A percentile compares a stretch with the other conserved stretches of the same genome.
These are phyloP conservation scores for Pseudolycoriella hygida DNA, from an alignment of 2,888 invertebrate genomes.

Conservation along the genomic window DNA sequence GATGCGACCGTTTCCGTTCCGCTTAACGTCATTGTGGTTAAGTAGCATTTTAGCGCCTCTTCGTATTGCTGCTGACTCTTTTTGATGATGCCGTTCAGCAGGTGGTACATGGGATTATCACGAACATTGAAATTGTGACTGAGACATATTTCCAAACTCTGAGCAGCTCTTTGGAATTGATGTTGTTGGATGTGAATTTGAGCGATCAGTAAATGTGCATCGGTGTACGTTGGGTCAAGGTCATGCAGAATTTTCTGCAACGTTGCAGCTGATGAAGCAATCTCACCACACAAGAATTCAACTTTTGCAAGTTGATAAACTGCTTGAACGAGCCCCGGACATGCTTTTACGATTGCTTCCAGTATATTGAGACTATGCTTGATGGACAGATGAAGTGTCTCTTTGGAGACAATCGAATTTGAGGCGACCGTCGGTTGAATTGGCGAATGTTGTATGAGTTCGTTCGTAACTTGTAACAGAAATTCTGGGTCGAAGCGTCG, in stretches of 20 bases:
- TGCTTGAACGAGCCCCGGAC: constrained; percentile 59
- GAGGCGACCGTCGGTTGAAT: constrained; percentile 36
- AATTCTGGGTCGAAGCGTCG: constrained; percentile 70
- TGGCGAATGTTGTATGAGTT: constrained; percentile 58
- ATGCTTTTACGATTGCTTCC: constrained; percentile 53
- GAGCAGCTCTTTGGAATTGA: constrained; percentile 58
- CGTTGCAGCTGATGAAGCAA: constrained; percentile 47
- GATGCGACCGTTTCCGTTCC: constrained; percentile 21
- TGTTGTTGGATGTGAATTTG: constrained; percentile 61
- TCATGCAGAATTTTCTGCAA: constrained; percentile 55
- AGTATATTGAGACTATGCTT: constrained; percentile 47
- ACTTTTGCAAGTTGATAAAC: constrained; percentile 58
- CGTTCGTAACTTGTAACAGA: constrained; percentile 56
- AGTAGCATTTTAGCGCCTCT: constrained; percentile 56
- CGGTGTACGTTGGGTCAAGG: constrained; percentile 60
- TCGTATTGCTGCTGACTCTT: constrained; percentile 53
- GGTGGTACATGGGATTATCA: constrained; percentile 80
- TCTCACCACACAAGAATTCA: constrained; percentile 63
- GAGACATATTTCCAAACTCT: constrained; percentile 73
- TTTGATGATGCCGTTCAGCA: constrained; percentile 67
- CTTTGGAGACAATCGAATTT: constrained; percentile 23
- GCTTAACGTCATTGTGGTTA: constrained; percentile 51
- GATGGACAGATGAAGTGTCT: constrained; percentile 32
- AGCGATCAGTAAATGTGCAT: constrained; percentile 72
- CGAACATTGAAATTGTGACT: constrained; percentile 86